These are phyloP conservation scores for Frieseomelitta varia DNA, from an alignment of 1,140 invertebrate genomes.

Conservation along the genomic window DNA sequence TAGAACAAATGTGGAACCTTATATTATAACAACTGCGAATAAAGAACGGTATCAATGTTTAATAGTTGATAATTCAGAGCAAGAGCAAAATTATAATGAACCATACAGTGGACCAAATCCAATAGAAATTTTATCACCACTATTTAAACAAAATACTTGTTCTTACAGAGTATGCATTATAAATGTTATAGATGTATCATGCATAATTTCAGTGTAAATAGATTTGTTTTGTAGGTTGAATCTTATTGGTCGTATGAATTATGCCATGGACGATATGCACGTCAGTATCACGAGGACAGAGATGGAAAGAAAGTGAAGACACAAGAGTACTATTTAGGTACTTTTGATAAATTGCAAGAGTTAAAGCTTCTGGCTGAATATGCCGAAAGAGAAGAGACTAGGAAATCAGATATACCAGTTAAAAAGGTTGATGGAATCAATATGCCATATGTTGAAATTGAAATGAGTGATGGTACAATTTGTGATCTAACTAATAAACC, in stretches of 20 bases:
- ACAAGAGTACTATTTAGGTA: constrained; percentile 92
- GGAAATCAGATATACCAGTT: constrained; percentile 81
- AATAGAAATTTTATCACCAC: constrained; percentile 88
- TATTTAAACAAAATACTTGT: constrained; percentile 90
- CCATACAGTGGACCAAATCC: constrained; percentile 88
- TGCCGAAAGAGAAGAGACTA: constrained; percentile 81
- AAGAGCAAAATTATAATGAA: constrained; percentile 83
- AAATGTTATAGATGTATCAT: not conserved
- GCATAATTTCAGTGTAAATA: too few species aligned
- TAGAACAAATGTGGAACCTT: constrained; percentile 81
- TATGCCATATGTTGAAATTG: constrained; percentile 92
- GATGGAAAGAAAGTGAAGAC: constrained; percentile 91
- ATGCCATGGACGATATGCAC: constrained; percentile 94
- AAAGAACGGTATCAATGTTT: constrained; percentile 90
- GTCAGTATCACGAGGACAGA: constrained; percentile 97
- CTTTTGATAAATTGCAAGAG: constrained; percentile 84
- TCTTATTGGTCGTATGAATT: constrained; percentile 99
- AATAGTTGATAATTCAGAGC: constrained; percentile 86
- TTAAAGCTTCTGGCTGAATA: constrained; percentile 82
- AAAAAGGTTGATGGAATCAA: constrained; percentile 93
- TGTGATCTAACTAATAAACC: constrained; percentile 95
- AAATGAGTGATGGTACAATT: constrained; percentile 91
- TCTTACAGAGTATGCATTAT: constrained; percentile 87
- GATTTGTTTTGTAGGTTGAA: constrained; percentile 86
- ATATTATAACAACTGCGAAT: constrained; percentile 84